These are phyloP conservation scores for Tiaroga cobitis DNA, from an alignment of 2,797 vertebrate genomes.

Conservation along the genomic window DNA sequence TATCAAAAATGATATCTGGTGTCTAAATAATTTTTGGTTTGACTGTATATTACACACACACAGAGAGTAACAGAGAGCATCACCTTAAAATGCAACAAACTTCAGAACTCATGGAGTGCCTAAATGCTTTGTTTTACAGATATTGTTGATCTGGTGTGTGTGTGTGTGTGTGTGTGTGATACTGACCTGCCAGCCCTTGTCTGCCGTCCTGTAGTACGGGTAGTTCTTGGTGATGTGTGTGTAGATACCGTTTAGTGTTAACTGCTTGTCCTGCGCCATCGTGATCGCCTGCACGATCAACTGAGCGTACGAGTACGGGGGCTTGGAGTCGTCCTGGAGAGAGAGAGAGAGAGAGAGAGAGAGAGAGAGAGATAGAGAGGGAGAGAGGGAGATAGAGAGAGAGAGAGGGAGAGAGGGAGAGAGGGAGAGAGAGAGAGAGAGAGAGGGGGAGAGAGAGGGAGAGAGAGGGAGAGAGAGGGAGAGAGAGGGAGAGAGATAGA, in stretches of 20 bases:
- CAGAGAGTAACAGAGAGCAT: too few species aligned
- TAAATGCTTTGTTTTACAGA: too few species aligned
- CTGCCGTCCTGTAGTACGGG: slow-evolving; percentile 95
- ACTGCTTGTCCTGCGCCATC: slow-evolving; percentile 93
- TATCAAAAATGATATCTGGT: too few species aligned
- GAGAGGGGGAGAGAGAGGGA: background rate
- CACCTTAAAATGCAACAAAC: too few species aligned
- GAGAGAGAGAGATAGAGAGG: too few species aligned
- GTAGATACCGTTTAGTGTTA: slow-evolving; percentile 97
- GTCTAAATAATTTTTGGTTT: too few species aligned
- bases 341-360: background rate
- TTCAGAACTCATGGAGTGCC: too few species aligned
- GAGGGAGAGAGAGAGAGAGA: background rate
- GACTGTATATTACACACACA: too few species aligned
- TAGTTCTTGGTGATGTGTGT: slow-evolving; percentile 98
- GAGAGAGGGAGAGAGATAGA: background rate
- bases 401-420: background rate
- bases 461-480: background rate
- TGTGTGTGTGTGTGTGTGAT: too few species aligned
- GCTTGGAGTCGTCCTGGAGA: slow-evolving; percentile 92
- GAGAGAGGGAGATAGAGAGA: background rate
- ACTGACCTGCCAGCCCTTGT: slow-evolving; percentile 99
- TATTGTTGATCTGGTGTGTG: too few species aligned
- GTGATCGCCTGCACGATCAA: slow-evolving; percentile 97
- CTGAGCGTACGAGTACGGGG: slow-evolving; percentile 97